Evolutionary conservation across 2,888 invertebrate genomes (phyloP), one percentile per base, ranked within the genome.

Genomic region (Omphaloscelis lunosa): DNA sequence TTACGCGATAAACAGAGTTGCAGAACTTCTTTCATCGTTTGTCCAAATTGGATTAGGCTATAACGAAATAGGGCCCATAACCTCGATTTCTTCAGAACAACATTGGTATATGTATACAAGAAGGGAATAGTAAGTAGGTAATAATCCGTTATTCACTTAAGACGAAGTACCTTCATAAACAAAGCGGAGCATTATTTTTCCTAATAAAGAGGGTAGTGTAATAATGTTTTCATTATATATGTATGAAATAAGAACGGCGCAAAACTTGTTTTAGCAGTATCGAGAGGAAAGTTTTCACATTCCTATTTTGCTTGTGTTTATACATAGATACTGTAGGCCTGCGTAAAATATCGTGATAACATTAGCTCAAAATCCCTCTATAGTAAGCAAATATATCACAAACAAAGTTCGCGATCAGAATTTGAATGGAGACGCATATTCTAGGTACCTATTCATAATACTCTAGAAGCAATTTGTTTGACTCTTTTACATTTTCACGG

Each of bases 101-200:
- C 80, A 84, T 80, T 73, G 86, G 77, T 82, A 85, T 88, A 89
- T 82, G 59, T 79, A 84, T 80, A 80, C 85, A 78, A 83, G 77
- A 79, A 80, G 83, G 84, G 91, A 92, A 92, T 93, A 91, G 88
- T 89, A 91, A 93, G 86, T 85, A 90, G 90, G 88, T 87, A 89
- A 91, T 91, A 91, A 92, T 87, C 89, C 87, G 89, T 90, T 90
- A 89, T 86, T 86, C 85, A 86, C 92, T 93, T 89, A 91, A 91
- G 85, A 79, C 78, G 80, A 87, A 89, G 90, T 90, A 92, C 62
- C 67, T 83, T 48, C 83, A 80, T 80, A 80, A 91, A 91, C 90
- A 82, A 90, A 89, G 89, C 79, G 83, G 83, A 82, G 79, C 80
- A 87, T 88, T 88, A 87, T 90, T 90, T 83, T 78, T 75, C 77